A percentile compares a stretch with the other conserved stretches of the same genome.
Conservation (phyloP, 2,888 invertebrate species). For the Drymonia ruficornis region DNA sequence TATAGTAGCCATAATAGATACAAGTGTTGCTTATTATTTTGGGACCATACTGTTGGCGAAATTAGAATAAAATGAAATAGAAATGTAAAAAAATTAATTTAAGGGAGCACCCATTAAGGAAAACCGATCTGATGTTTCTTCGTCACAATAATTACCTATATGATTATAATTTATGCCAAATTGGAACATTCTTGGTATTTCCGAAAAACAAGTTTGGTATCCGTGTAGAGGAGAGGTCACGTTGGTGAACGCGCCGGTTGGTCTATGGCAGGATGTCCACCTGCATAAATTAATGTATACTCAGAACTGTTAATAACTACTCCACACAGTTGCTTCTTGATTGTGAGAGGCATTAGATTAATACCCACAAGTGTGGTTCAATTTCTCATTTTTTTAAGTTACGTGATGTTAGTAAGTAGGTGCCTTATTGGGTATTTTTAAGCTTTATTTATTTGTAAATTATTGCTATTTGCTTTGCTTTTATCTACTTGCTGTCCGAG, state of each 20-base stretch:
- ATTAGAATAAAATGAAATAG: too few relatives aligned
- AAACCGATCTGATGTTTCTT: background rate
- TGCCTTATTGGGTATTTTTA: too few relatives aligned
- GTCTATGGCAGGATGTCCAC: constrained; percentile 3
- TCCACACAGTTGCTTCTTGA: background rate
- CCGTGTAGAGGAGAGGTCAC: constrained; percentile 33
- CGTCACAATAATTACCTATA: constrained; percentile 1
- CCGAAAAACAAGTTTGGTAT: constrained; percentile 53
- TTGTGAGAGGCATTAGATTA: background rate
- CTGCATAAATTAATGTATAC: background rate
- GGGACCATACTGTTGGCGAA: too few relatives aligned
- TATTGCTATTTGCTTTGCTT: constrained; percentile 1
- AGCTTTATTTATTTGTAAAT: too few relatives aligned
- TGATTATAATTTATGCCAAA: constrained; percentile 32
- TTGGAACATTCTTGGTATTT: constrained; percentile 43
- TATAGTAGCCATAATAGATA: too few relatives aligned
- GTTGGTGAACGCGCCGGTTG: constrained; percentile 7
- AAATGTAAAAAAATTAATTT: too few relatives aligned
- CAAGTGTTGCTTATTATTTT: too few relatives aligned
- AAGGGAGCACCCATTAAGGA: too few relatives aligned
- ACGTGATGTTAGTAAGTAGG: too few relatives aligned
- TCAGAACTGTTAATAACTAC: background rate
- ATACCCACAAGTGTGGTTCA: background rate
- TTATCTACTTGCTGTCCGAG: too few relatives aligned
- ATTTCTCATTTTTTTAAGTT: too few relatives aligned